Percentiles rank a stretch among this genome's conserved stretches.
These are phyloP conservation scores for Ctenodactylus gundi DNA, from an alignment of 2,113 vertebrate genomes.

Conservation along the genomic window DNA sequence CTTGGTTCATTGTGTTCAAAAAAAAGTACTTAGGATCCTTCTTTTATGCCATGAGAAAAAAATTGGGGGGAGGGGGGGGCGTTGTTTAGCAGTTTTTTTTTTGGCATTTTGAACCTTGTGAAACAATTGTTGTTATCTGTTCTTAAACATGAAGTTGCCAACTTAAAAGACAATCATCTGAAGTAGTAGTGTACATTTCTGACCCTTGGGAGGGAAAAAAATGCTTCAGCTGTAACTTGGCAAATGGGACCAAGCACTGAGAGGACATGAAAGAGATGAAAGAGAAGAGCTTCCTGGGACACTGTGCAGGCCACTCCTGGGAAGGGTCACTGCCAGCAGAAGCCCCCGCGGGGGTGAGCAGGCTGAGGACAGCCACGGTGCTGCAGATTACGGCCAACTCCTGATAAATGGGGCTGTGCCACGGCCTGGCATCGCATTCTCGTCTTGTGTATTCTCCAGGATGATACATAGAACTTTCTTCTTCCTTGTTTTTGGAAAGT, in stretches of 20 bases:
- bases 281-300: neutral
- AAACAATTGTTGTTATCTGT: slow-evolving; percentile 18
- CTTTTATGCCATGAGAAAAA: neutral
- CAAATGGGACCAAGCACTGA: neutral
- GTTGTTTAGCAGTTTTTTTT: no score
- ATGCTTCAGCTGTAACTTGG: neutral
- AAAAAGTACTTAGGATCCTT: neutral
- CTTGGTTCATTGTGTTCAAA: neutral
- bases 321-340: neutral
- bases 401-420: neutral
- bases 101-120: neutral
- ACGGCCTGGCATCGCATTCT: no score
- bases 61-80: no score
- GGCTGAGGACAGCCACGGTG: neutral
- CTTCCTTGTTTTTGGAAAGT: neutral
- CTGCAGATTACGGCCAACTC: neutral
- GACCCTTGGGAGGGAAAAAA: neutral
- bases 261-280: neutral
- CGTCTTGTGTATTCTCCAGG: neutral
- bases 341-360: rapidly evolving
- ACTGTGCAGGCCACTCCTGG: neutral
- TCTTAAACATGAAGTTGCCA: neutral
- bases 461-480: neutral
- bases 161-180: neutral
- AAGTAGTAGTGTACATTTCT: slow-evolving; percentile 1